Evolutionary conservation across 1,140 invertebrate species (phyloP).

Genomic region (Bombus picipes): DNA sequence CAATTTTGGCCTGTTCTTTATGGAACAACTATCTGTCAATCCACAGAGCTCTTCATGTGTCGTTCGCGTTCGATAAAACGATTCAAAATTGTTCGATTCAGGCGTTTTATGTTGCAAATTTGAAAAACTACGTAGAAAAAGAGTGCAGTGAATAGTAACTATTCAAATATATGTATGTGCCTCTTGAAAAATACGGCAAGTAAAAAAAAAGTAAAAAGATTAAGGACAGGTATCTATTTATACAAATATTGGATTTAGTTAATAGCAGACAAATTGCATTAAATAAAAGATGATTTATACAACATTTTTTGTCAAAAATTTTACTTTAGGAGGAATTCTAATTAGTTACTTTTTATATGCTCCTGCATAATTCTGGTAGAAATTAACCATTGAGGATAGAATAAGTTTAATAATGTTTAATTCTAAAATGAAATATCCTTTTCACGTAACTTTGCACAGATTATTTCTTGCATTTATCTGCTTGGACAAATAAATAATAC

Average conservation of each 20-base stretch:
- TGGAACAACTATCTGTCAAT: conserved; percentile 37
- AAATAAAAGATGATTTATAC: not conserved
- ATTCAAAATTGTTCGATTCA: conserved; percentile 30
- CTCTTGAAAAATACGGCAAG: not conserved
- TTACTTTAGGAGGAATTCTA: not conserved
- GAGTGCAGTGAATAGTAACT: not conserved
- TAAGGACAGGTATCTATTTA: not conserved
- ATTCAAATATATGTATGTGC: not conserved
- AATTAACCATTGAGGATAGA: not conserved
- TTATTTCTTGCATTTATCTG: not conserved
- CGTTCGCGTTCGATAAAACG: conserved; percentile 28
- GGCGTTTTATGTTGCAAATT: not conserved
- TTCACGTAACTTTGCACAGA: not conserved
- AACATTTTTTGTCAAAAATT: not conserved
- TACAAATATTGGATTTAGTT: too few relatives aligned
- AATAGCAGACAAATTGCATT: too few relatives aligned
- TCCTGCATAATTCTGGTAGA: not conserved
- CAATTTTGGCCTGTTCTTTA: not conserved
- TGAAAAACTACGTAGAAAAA: not conserved
- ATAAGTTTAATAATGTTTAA: not conserved
- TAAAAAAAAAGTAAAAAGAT: not conserved
- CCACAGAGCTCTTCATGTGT: not conserved
- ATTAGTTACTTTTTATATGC: too few relatives aligned
- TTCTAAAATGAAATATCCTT: not conserved
- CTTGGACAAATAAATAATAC: not conserved